A percentile compares a stretch with the other conserved stretches of the same genome.
These are phyloP conservation scores for Hirtodrosophila alboralis DNA, from an alignment of 2,888 invertebrate genomes.

Conservation along the genomic window DNA sequence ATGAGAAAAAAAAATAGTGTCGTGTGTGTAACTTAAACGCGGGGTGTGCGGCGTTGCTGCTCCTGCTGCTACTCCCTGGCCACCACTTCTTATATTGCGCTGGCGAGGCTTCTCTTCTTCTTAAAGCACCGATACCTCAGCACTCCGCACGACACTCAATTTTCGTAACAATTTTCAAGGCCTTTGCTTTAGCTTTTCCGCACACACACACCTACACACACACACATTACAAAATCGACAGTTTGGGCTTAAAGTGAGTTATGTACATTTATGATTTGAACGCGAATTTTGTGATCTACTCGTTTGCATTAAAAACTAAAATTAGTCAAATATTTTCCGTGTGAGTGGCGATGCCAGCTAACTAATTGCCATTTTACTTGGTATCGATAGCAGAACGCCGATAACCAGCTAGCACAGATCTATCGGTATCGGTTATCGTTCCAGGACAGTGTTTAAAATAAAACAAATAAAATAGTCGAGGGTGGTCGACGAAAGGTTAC, in stretches of 20 bases:
- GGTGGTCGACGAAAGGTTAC: no score
- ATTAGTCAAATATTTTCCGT: slow-evolving; percentile 54
- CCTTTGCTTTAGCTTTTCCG: slow-evolving; percentile 32
- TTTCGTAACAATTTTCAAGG: slow-evolving; percentile 64
- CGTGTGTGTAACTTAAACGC: slow-evolving; percentile 46
- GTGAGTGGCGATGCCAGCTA: slow-evolving; percentile 57
- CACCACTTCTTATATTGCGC: slow-evolving; percentile 66
- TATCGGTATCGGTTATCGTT: slow-evolving; percentile 26
- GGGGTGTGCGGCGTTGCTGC: slow-evolving; percentile 43
- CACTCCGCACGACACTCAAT: slow-evolving; percentile 64
- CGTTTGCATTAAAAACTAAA: slow-evolving; percentile 63
- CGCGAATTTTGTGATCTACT: slow-evolving; percentile 57
- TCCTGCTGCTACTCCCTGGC: slow-evolving; percentile 55
- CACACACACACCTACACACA: slow-evolving; percentile 31
- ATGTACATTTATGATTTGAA: slow-evolving; percentile 40
- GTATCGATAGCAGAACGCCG: slow-evolving; percentile 24
- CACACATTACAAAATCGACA: slow-evolving; percentile 33
- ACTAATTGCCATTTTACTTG: slow-evolving; percentile 43
- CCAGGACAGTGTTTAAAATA: slow-evolving; percentile 23
- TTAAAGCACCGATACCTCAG: slow-evolving; percentile 32
- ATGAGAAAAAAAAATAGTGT: slow-evolving; percentile 21
- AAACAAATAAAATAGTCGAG: no score
- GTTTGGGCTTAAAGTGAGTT: slow-evolving; percentile 16
- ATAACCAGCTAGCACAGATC: slow-evolving; percentile 6
- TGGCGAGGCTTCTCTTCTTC: slow-evolving; percentile 70